Evolutionary conservation across 2,888 invertebrate species (phyloP).

Genomic region (Ceramica pisi): DNA sequence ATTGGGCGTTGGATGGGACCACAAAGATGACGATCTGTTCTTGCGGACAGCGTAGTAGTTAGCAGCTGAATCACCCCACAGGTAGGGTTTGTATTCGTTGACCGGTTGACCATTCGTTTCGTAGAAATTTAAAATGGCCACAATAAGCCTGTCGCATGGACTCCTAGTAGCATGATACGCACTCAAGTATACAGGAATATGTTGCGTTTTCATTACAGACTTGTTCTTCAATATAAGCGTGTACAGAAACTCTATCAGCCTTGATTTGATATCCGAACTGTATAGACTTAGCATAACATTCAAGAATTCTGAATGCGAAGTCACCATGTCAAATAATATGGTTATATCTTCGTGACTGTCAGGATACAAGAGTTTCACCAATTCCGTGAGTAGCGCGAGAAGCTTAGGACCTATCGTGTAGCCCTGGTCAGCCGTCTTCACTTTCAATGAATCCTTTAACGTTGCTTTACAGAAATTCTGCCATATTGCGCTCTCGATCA

Average conservation of each 20-base stretch:
- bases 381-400: conserved; percentile 89
- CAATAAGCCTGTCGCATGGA: conserved; percentile 93
- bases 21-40: conserved; percentile 89
- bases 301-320: conserved; percentile 94
- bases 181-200: conserved; percentile 94
- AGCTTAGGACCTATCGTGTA: conserved; percentile 84
- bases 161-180: conserved; percentile 94
- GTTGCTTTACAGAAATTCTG: conserved; percentile 92
- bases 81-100: conserved; percentile 93
- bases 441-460: conserved; percentile 92
- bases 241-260: conserved; percentile 92
- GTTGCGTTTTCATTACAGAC: conserved; percentile 92
- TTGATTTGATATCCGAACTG: conserved; percentile 89
- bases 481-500: conserved; percentile 89
- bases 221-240: conserved; percentile 92
- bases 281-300: conserved; percentile 92
- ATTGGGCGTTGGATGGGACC: conserved; percentile 93
- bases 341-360: conserved; percentile 86
- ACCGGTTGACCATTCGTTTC: conserved; percentile 93
- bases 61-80: conserved; percentile 96
- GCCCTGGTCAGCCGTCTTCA: conserved; percentile 79
- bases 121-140: conserved; percentile 93
- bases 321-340: conserved; percentile 93
- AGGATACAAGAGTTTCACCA: conserved; percentile 91
- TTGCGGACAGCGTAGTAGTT: conserved; percentile 94